Evolutionary conservation across 2,113 vertebrate species (phyloP), one percentile per base, ranked within the genome.

Genomic region (Triplophysa siluroides): DNA sequence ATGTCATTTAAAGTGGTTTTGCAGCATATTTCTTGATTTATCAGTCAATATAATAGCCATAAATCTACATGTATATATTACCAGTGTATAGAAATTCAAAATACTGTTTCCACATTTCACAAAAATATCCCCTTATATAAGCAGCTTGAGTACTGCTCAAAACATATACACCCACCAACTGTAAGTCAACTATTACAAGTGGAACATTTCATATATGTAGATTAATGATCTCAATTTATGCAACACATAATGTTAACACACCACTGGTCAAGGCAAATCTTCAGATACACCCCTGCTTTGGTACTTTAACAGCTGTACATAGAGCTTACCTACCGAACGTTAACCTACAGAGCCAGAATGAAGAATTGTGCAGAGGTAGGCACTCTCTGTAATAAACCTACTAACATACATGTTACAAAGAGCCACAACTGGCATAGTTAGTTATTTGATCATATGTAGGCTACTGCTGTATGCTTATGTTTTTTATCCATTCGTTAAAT

Each of bases 11-110:
- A 64, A 23, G 26, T 33, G 8, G 60, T 50, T 76, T 11, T 82
- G 71, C 76, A 81, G 74, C 74, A 81, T 81, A 47, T 72, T 71
- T 83, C 38, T 63, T 65, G 43, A 70, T 68, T 24, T 72, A 74
- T 64, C 19, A n/a, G 19, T 70, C 41, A 43, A 38, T 63, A 65
- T 12, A n/a, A 73, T 66, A 70, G 21, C 73, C 21, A 74, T 82
- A 79, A 79, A 82, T 82, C 79, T 54, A 78, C 67, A 78, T 2
- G n/a, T 19, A 72, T 74, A 58, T 82, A 82, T 79, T 54, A 76
- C 47, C 2, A 71, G 21, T 12, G 43, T 29, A 60, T 62, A 41
- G 43, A 75, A 47, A 79, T 79, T 81, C 43, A 71, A 79, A 84
- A 79, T 79, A 81, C 43, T 11, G 82, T 50, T 23, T 72, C 16